These are phyloP conservation scores for Noctua janthina DNA, from an alignment of 2,888 invertebrate genomes.

Conservation along the genomic window DNA sequence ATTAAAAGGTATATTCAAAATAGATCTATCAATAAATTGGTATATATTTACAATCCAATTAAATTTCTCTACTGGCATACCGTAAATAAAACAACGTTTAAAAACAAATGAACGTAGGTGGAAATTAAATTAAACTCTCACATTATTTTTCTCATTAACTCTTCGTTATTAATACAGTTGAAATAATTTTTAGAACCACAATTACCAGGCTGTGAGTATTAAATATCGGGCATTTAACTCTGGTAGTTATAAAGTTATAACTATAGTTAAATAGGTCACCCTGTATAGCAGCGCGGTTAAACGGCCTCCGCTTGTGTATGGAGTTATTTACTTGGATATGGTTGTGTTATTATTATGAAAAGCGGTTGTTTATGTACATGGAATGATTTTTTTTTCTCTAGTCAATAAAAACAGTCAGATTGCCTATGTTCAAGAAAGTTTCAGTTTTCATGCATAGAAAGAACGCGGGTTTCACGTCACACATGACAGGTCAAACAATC, in stretches of 20 bases:
- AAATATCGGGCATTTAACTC: conserved; percentile 54
- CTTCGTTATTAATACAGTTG: conserved; percentile 31
- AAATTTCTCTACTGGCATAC: not conserved
- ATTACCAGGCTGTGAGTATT: conserved; percentile 36
- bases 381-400: not conserved
- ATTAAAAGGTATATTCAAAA: not conserved
- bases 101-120: conserved; percentile 1
- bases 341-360: conserved; percentile 16
- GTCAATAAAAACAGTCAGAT: not conserved
- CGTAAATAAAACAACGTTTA: conserved; percentile 1
- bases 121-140: conserved; percentile 15
- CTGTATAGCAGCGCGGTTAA: conserved; percentile 41
- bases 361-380: not conserved
- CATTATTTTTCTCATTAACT: conserved; percentile 25
- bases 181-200: conserved; percentile 41
- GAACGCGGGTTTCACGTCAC: no score
- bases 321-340: conserved; percentile 44
- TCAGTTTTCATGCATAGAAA: not conserved
- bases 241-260: conserved; percentile 25
- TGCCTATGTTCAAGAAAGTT: not conserved
- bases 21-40: not conserved
- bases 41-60: not conserved
- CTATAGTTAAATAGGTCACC: conserved; percentile 59
- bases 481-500: not conserved
- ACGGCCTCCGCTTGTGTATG: conserved; percentile 16